Evolutionary conservation across 2,113 vertebrate genomes (phyloP).

Genomic region (Zingel zingel): DNA sequence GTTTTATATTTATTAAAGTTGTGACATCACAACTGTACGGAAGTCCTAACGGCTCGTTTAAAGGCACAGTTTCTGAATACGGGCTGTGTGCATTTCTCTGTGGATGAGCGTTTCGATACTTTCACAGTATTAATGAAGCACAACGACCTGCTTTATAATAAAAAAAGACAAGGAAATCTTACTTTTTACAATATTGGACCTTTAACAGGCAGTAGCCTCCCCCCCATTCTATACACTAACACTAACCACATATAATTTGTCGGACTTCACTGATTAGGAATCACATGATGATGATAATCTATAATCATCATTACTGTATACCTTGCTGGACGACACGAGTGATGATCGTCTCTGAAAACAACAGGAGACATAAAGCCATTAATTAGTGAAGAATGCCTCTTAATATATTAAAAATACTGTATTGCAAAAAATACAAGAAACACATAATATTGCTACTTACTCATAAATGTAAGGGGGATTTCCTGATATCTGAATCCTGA

Average conservation of each 20-base stretch:
- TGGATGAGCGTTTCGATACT: no score
- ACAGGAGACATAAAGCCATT: slow-evolving; percentile 37
- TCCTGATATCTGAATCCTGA: slow-evolving; percentile 92
- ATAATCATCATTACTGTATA: slow-evolving; percentile 65
- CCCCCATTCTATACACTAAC: background rate
- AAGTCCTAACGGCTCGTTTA: no score
- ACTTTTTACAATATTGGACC: no score
- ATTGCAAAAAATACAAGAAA: background rate
- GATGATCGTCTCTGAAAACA: slow-evolving; percentile 70
- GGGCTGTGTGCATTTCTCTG: no score
- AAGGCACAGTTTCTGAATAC: no score
- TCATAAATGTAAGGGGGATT: slow-evolving; percentile 92
- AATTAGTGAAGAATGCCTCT: background rate
- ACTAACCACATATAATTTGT: background rate
- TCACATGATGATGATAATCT: slow-evolving; percentile 41
- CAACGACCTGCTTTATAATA: no score
- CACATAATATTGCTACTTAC: slow-evolving; percentile 85
- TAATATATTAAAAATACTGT: background rate
- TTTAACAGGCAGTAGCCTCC: background rate
- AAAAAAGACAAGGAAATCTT: no score
- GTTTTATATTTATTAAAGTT: no score
- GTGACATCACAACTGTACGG: no score
- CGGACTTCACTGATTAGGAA: slow-evolving; percentile 29
- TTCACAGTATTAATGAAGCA: no score
- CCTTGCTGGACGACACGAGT: slow-evolving; percentile 65